Conservation (phyloP, 1,140 invertebrate species). For the Heliconius himera region DNA sequence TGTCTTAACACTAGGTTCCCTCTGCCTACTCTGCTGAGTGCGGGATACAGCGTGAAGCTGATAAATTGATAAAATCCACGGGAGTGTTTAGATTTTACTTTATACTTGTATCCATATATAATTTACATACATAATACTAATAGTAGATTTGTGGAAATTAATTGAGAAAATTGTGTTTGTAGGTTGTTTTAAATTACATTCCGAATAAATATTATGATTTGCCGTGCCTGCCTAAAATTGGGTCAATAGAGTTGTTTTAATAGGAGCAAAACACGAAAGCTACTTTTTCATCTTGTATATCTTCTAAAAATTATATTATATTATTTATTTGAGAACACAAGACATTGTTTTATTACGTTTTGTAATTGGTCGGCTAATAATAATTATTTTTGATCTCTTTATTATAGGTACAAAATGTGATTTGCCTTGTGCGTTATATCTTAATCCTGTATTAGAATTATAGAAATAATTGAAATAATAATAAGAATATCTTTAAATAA, state of each 20-base stretch:
- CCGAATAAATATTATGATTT: constrained; percentile 1
- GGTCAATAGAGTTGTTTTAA: constrained; percentile 1
- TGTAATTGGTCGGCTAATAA: background rate
- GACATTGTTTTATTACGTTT: background rate
- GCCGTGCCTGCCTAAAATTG: background rate
- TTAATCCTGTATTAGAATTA: no score
- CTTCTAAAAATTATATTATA: constrained; percentile 7
- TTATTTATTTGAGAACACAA: background rate
- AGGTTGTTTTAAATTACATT: constrained; percentile 5
- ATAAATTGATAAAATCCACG: background rate
- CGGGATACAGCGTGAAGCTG: no score
- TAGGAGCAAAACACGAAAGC: background rate
- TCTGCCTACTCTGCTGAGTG: no score
- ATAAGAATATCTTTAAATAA: no score
- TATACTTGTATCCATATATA: background rate
- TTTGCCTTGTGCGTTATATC: no score
- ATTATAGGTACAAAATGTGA: no score
- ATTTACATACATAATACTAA: background rate
- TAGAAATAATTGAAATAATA: no score
- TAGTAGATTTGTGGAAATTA: background rate
- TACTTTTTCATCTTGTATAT: constrained; percentile 1
- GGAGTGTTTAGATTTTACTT: background rate
- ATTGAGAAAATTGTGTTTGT: background rate
- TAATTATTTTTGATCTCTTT: background rate
- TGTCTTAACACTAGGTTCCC: no score